Percentiles rank a stretch among this genome's conserved stretches.
These are phyloP conservation scores for Apamea anceps DNA, from an alignment of 2,888 invertebrate species.

Conservation along the genomic window DNA sequence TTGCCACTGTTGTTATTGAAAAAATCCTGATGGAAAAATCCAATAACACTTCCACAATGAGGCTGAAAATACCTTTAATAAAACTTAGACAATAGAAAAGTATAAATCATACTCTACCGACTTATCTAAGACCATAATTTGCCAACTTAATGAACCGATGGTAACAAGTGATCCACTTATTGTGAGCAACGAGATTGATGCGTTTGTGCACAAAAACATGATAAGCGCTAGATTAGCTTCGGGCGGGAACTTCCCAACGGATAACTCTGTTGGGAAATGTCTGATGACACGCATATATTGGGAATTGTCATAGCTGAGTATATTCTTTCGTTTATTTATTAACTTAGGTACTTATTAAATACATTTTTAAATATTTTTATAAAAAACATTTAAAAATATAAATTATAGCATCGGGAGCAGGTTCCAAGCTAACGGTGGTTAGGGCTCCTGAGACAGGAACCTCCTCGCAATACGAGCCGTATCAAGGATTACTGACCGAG, in stretches of 20 bases:
- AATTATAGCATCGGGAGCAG: too few relatives aligned
- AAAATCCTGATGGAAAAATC: neutral
- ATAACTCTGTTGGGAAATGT: conserved; percentile 7
- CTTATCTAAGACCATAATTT: conserved; percentile 49
- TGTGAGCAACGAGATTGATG: conserved; percentile 38
- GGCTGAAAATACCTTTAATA: neutral
- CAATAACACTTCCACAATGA: neutral
- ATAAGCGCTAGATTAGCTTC: conserved; percentile 34
- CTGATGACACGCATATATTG: neutral
- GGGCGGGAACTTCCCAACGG: conserved; percentile 22
- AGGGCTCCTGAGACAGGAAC: too few relatives aligned
- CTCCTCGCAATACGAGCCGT: too few relatives aligned
- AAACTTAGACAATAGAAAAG: conserved; percentile 11
- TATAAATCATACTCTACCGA: conserved; percentile 12
- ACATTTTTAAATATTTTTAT: too few relatives aligned
- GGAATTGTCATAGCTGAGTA: too few relatives aligned
- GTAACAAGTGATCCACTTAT: conserved; percentile 43
- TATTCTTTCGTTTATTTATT: too few relatives aligned
- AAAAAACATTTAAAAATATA: too few relatives aligned
- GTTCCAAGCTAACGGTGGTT: too few relatives aligned
- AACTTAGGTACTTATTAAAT: too few relatives aligned
- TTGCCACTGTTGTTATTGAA: neutral
- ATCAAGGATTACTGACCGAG: too few relatives aligned
- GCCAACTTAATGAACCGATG: conserved; percentile 55
- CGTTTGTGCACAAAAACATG: conserved; percentile 46